Base-by-base conservation (phyloP, 2,113 vertebrate species). In the Ailuropoda melanoleuca region DNA sequence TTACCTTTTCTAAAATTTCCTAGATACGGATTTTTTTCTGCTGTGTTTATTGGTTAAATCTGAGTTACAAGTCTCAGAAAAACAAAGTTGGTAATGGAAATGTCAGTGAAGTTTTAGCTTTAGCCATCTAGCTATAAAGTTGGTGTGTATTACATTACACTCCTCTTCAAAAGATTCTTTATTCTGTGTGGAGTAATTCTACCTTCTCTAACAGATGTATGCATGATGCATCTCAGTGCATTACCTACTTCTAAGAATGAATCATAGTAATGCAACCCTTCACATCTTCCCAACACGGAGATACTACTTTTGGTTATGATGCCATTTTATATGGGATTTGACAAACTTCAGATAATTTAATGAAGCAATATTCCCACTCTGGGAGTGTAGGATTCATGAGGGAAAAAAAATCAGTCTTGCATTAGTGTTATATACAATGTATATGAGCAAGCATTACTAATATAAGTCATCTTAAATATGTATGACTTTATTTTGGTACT, bases 331-430 rank as follows among this genome's bases (percentile, higher is more conserved):
- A 97, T 48, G 87, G 83, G 21, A 98, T 98, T 98, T 98, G 97
- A 98, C 98, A 99, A 98, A 98, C 83, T 98, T 92, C 96, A 98
- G 96, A 96, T 98, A 97, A 92, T 98, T 99, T 97, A 98, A 98
- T 98, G 98, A 98, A 98, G 97, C 97, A 97, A 89, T 98, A 98
- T 98, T 97, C 94, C 56, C 68, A 93, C 56, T 97, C 12, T 34
- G 86, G 60, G 50, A 98, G 72, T 94, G 14, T n/a, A 97, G 10
- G 53, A 64, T 72, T 96, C 90, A 64, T 82, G 83, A 94, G 78
- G 82, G 26, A 56, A 88, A 91, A 81, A 97, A 46, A 83, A 97
- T 93, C 95, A 77, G 95, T 97, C 97, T 97, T 96, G 37, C 84
- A 77, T 87, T 96, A 96, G 77, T 46, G 62, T 95, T 94, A 95